phyloP scores from a whole-genome alignment of 2,797 vertebrate genomes.

The Anolis apletophallus region DNA sequence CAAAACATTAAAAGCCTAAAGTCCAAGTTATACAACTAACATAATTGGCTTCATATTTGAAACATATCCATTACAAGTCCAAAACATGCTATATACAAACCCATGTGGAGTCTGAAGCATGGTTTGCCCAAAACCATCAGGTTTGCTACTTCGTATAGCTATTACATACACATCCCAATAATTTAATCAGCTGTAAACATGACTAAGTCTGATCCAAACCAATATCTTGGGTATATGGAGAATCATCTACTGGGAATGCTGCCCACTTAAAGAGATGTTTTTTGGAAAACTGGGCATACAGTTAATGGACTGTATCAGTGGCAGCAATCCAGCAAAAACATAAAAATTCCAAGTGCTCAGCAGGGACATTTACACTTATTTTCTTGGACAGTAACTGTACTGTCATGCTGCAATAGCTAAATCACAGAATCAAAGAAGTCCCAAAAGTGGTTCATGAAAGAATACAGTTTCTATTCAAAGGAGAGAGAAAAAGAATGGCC shows the following conservation, averaged over 20 bases:
- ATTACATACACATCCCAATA: not conserved
- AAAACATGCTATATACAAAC: no score
- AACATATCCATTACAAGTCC: no score
- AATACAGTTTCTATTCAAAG: not conserved
- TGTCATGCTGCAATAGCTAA: not conserved
- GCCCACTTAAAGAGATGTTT: not conserved
- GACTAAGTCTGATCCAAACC: not conserved
- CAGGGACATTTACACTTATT: not conserved
- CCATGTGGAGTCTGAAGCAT: no score
- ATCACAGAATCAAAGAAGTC: not conserved
- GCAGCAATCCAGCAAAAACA: not conserved
- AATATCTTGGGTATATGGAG: not conserved
- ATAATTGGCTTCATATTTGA: no score
- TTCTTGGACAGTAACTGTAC: not conserved
- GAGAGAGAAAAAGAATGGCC: not conserved
- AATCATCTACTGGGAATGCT: not conserved
- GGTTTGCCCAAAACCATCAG: not conserved
- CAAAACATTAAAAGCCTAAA: no score
- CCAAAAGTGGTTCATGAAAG: not conserved
- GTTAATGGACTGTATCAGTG: not conserved
- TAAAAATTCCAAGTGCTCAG: not conserved
- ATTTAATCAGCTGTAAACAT: not conserved
- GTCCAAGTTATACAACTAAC: no score
- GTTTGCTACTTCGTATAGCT: not conserved
- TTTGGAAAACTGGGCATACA: not conserved